Evolutionary conservation across 1,140 invertebrate species (phyloP).

Genomic region (Drosophila sproati): DNA sequence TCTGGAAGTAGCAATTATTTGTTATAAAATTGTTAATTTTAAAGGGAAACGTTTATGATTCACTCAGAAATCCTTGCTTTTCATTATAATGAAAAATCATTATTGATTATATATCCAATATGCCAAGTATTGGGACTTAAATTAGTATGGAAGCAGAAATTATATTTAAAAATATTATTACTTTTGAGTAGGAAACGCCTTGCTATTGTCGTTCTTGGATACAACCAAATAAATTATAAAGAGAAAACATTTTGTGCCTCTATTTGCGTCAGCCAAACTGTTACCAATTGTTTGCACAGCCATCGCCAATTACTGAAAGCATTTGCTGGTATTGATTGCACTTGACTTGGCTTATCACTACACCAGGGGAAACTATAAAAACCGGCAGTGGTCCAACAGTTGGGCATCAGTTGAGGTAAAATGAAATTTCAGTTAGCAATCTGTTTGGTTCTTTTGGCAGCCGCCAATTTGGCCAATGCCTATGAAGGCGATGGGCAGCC

Average conservation of each 20-base stretch:
- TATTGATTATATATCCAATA: no score
- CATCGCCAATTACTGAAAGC: constrained; percentile 62
- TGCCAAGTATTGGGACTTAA: no score
- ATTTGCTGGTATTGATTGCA: constrained; percentile 53
- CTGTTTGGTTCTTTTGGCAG: constrained; percentile 46
- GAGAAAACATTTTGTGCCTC: background rate
- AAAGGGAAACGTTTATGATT: no score
- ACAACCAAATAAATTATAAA: background rate
- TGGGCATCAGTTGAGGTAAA: constrained; percentile 32
- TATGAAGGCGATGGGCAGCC: constrained; percentile 64
- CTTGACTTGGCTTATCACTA: constrained; percentile 22
- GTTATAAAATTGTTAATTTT: no score
- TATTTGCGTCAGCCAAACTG: constrained; percentile 7
- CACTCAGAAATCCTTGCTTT: no score
- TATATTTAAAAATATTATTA: no score
- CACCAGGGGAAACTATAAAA: constrained; percentile 58
- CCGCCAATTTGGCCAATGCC: constrained; percentile 27
- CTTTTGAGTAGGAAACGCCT: no score
- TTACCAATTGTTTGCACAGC: constrained; percentile 18
- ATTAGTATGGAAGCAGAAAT: no score
- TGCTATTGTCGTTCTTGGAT: no score
- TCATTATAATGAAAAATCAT: no score
- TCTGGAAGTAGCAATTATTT: no score
- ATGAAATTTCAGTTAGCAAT: constrained; percentile 66
- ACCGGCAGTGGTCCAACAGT: background rate